Base-by-base conservation (phyloP, 2,113 vertebrate genomes). In the Dromaius novaehollandiae region DNA sequence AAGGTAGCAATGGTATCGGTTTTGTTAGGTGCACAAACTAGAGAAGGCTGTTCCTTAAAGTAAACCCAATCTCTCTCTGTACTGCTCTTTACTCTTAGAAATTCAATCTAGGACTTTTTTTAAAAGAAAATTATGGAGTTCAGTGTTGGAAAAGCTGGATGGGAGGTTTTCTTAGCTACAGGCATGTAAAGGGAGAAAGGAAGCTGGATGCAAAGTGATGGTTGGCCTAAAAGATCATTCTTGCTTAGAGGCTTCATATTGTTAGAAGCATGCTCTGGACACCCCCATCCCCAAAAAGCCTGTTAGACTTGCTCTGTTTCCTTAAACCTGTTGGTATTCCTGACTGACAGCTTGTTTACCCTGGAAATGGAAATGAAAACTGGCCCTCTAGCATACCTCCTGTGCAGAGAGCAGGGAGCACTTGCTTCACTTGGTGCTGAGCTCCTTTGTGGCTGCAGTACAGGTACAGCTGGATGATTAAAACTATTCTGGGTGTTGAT, bases 391-490 rank as follows among this genome's bases (percentile, higher is more conserved):
- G 50, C 55, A 9, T 10, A 13, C 3, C 51, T 85, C 11, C 63
- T 69, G 20, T 6, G 2, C 6, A 32, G 80, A 30, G 13, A 7
- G 17, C 46, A 70, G 32, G 6, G 24, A 93, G 50, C 7, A 0
- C 60, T 75, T 1, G 0, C 18, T 70, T 26, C 73, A 63, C 83
- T 76, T 51, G 55, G n/a, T 83, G 64, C 77, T 90, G 36, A 42
- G 5, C 46, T 74, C 16, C 9, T 76, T 34, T 32, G 25, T 79
- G 80, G 46, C 40, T 0, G 0, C 12, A 12, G 5, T 44, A 36
- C 63, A 34, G 65, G 18, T 63, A 16, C 30, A 24, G 28, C 44
- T 80, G 4, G 0, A 6, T 70, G 22, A 30, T 68, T 69, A 56
- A 93, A 86, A 30, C 75, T 77, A 0, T 63, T 87, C 66, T 88